phyloP scores from a whole-genome alignment of 1,140 invertebrate genomes.

The Drosophila hydei region DNA sequence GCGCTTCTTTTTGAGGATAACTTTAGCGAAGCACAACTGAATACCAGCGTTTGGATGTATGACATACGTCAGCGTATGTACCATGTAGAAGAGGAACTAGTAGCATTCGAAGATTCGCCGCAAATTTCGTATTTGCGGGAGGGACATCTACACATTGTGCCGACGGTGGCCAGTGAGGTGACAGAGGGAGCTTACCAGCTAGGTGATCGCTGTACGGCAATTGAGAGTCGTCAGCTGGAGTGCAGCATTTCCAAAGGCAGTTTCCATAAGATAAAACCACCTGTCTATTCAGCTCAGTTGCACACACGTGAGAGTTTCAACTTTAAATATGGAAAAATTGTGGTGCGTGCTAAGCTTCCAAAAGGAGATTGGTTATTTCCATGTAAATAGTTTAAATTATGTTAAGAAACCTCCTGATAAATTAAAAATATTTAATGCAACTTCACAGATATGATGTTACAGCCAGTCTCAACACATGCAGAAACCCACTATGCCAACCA shows the following conservation, averaged over 20 bases:
- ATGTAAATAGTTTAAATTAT: conserved; percentile 41
- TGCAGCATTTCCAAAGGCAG: conserved; percentile 54
- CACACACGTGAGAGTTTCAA: conserved; percentile 64
- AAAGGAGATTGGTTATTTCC: conserved; percentile 74
- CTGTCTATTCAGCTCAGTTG: conserved; percentile 64
- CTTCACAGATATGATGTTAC: conserved; percentile 64
- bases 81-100: conserved; percentile 67
- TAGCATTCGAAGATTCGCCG: conserved; percentile 56
- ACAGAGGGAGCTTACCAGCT: conserved; percentile 44
- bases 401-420: background rate
- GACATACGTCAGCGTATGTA: conserved; percentile 72
- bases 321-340: conserved; percentile 68
- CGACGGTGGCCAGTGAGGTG: conserved; percentile 55
- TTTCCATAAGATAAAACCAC: conserved; percentile 63
- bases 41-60: conserved; percentile 60
- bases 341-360: conserved; percentile 64
- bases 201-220: conserved; percentile 65
- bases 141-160: conserved; percentile 62
- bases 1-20: conserved; percentile 73
- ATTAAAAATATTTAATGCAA: background rate
- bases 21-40: conserved; percentile 46
- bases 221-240: conserved; percentile 55
- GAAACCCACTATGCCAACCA: conserved; percentile 67
- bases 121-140: conserved; percentile 59
- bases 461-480: conserved; percentile 65